Base-by-base conservation (phyloP, 2,113 vertebrate genomes). In the Circaetus cinerascens region DNA sequence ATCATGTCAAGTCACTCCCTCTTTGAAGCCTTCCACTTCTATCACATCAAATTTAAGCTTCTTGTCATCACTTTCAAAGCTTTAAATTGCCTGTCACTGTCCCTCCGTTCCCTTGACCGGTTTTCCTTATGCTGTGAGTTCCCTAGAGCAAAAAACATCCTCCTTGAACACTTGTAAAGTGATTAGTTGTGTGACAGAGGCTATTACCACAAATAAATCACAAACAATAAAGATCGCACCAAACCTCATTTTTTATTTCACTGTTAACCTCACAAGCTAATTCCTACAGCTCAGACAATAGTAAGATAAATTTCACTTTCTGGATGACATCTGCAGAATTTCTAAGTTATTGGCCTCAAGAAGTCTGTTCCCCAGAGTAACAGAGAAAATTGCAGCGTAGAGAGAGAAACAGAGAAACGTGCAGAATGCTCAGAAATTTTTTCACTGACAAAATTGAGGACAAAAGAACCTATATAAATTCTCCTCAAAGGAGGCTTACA, bases 1-100 rank as follows among this genome's bases (percentile, higher is more conserved):
- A 90, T 91, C 67, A 51, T 7, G 21, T 92, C 75, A 97, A 84
- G 60, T 75, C 67, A 84, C 41, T 71, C 41, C 30, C 21, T 71
- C 86, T 72, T 93, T 95, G 86, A 96, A 97, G 51, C 18, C 68
- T 86, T 95, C 76, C 23, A 56, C 17, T 86, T 89, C 63, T 74
- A 86, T 90, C 83, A 90, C 75, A 88, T 96, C 94, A 96, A 86
- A 97, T 94, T 95, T 81, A 91, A 88, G 86, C 40, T 84, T 57
- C 50, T 79, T 95, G 83, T 96, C 86, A 96, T 89, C 91, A 91
- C 60, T 56, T 81, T 86, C 86, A 95, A 91, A 92, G 76, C 76
- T 90, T 83, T 92, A 95, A 97, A 96, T 95, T 91, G 60, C 60
- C 76, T 95, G 60, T 86, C 86, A 41, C 29, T 51, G 43, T 45